Percentiles rank a stretch among this genome's conserved stretches.
These are phyloP conservation scores for Recurvirostra avosetta DNA, from an alignment of 2,113 vertebrate genomes.

Conservation along the genomic window DNA sequence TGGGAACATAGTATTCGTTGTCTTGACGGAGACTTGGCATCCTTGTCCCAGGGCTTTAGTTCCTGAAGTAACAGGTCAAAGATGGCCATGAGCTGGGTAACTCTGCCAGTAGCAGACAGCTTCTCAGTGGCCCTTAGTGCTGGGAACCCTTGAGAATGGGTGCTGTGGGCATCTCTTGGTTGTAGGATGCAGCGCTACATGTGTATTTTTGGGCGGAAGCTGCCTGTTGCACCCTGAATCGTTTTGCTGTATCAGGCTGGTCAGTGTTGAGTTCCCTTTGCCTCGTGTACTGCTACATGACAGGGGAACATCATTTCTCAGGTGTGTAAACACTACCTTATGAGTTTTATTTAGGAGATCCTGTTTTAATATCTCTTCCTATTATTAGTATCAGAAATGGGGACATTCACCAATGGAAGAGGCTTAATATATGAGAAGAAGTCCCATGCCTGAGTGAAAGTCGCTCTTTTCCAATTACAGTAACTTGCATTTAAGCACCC, in stretches of 20 bases:
- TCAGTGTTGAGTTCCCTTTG: neutral
- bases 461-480: neutral
- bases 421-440: neutral
- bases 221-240: neutral
- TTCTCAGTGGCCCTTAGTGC: neutral
- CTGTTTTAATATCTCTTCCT: neutral
- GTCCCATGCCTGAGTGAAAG: neutral
- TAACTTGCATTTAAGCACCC: neutral
- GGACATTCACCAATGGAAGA: neutral
- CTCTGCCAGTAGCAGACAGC: neutral
- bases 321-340: neutral
- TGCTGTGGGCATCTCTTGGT: neutral
- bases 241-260: neutral
- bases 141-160: neutral
- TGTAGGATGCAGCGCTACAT: neutral
- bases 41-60: neutral
- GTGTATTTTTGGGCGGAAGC: neutral
- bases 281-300: no score
- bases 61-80: neutral
- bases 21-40: neutral
- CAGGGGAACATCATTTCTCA: neutral
- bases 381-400: neutral
- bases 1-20: fast-evolving
- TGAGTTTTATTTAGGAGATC: neutral
- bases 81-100: neutral